Evolutionary conservation across 1,140 invertebrate genomes (phyloP), one percentile per base, ranked within the genome.

Genomic region (Anoplophora glabripennis): DNA sequence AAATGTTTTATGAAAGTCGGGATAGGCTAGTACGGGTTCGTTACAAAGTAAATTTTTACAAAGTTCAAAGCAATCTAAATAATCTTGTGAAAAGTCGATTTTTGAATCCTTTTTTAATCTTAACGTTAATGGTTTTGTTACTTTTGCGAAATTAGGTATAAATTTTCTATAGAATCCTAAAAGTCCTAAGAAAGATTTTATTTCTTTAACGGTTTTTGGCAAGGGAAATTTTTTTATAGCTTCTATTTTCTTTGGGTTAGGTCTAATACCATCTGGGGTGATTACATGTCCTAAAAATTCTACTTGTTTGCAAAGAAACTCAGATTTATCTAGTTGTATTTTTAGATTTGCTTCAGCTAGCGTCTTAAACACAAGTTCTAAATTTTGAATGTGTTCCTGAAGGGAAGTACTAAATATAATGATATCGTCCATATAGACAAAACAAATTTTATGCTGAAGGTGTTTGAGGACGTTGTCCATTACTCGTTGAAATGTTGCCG

Each of bases 401-500:
- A 65, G 35, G 4, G 60, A 65, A 28, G 57, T 61, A 0, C 42
- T 44, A 18, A 49, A 67, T 8, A 73, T 68, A 8, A 72, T 65
- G n/a, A 71, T 63, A 35, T 71, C 66, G 46, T 70, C 68, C 8
- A 71, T 15, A 64, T 81, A 81, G 0, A 77, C 68, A 10, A 72
- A 68, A 48, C 68, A 70, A 7, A 14, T 54, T 46, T 57, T 59
- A 12, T 65, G 61, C 51, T 72, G 65, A 28, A 73, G 34, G 3
- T 53, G 34, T 44, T 12, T 60, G n/a, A 42, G 46, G 57, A 66
- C 34, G 62, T 64, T 14, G 67, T 64, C 9, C 67, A 71, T 53
- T 60, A 65, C 33, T 66, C 67, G 9, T 64, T 44, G 57, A 67
- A 81, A 80, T 8, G 77, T 78, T 0, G 71, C 63, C 1, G 77